These are phyloP conservation scores for Meles meles DNA, from an alignment of 2,113 vertebrate genomes.

Conservation along the genomic window DNA sequence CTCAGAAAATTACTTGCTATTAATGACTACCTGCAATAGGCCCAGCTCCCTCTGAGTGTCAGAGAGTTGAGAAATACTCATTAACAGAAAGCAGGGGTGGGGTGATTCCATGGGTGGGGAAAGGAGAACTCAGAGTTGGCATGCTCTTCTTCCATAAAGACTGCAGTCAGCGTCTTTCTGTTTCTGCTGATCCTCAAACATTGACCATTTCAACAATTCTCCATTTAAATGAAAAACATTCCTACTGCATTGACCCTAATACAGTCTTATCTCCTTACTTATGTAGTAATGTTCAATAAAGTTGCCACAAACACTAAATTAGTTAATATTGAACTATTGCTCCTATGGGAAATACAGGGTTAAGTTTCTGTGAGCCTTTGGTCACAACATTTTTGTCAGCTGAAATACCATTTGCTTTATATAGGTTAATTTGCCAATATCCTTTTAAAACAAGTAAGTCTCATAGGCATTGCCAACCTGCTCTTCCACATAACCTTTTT, in stretches of 20 bases:
- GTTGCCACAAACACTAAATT: neutral
- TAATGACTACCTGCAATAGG: neutral
- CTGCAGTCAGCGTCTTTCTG: neutral
- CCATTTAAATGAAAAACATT: neutral
- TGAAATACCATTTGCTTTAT: neutral
- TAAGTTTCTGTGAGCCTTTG: neutral
- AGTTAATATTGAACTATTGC: neutral
- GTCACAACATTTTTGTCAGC: neutral
- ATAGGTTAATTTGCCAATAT: neutral
- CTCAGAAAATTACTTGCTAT: neutral
- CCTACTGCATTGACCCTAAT: neutral
- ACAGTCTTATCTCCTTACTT: neutral
- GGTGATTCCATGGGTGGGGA: neutral
- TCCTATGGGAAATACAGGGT: neutral
- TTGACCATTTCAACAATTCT: neutral
- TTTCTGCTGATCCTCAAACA: neutral
- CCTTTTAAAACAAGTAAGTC: neutral
- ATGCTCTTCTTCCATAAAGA: neutral
- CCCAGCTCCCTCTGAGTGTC: neutral
- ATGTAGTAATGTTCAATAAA: neutral
- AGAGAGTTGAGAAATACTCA: neutral
- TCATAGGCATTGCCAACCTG: neutral
- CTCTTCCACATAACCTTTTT: neutral
- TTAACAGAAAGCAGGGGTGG: neutral
- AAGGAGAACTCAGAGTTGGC: neutral